These are phyloP conservation scores for Spizaetus ornatus DNA, from an alignment of 2,113 vertebrate species.

Conservation along the genomic window DNA sequence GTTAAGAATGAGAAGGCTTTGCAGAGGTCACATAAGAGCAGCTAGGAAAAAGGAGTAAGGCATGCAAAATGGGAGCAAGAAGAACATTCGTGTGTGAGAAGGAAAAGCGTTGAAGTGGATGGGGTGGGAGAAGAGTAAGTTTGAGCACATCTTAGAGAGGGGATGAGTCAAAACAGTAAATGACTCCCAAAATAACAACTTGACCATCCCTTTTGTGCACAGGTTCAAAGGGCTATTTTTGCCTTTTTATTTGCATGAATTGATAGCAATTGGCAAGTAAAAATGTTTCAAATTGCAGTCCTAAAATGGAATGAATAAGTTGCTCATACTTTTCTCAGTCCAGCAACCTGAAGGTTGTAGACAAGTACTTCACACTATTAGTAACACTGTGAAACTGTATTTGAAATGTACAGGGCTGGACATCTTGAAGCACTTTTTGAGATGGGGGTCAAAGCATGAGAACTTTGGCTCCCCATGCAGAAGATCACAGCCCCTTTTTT, in stretches of 20 bases:
- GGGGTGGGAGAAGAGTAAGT: background rate
- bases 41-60: background rate
- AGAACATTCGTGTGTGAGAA: background rate
- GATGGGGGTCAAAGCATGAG: background rate
- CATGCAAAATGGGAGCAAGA: background rate
- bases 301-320: background rate
- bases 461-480: slow-evolving; percentile 22
- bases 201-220: background rate
- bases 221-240: background rate
- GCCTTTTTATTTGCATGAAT: background rate
- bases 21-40: background rate
- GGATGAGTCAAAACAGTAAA: background rate
- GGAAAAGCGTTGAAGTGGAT: background rate
- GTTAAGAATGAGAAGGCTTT: background rate
- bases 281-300: background rate
- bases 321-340: background rate
- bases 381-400: background rate
- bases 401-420: background rate
- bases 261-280: background rate
- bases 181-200: background rate
- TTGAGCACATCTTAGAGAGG: background rate
- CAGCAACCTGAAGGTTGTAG: background rate
- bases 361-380: background rate
- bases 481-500: slow-evolving; percentile 20
- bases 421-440: slow-evolving; percentile 38